Evolutionary conservation across 2,888 invertebrate species (phyloP), one percentile per base, ranked within the genome.

Genomic region (Galeopsomyia nigrocyanea): DNA sequence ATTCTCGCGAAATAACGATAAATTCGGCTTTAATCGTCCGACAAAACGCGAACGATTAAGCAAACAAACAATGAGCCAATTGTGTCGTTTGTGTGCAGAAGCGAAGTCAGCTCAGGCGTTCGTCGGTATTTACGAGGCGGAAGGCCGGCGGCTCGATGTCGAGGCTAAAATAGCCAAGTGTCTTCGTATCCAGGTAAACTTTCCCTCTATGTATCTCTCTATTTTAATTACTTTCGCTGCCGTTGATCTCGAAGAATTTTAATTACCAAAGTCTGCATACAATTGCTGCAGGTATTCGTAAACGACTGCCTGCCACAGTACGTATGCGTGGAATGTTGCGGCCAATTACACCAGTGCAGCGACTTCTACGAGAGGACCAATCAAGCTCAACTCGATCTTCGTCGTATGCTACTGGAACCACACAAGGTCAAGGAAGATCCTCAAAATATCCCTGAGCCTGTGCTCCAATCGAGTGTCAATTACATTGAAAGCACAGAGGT

Each of bases 41-140:
- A n/a, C n/a, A n/a, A n/a, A n/a, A n/a, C n/a, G n/a, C n/a, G n/a
- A n/a, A 17, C 19, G 17, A 21, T 19, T 19, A 17, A 21, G 3
- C 9, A n/a, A 53, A 3, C 53, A 19, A 7, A 53, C 6, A 9
- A 53, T 53, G 17, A 53, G 19, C 19, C 70, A 83, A 74, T 79
- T 87, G 58, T 88, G 88, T 81, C 86, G 88, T 80, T 84, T 88
- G 56, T 88, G 88, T 78, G 88, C 88, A 79, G 84, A 86, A 77
- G 80, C 82, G 68, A 87, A 87, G 76, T 82, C 80, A 69, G n/a
- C 22, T n/a, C n/a, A 31, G 19, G 70, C 70, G 66, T 81, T 85
- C 63, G 82, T 88, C 73, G 86, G 86, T 51, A 88, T 88, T 74
- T 87, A 85, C 75, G 87, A 87, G 71, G 80, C 85, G 16, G 87